These are phyloP conservation scores for Philereme vetulata DNA, from an alignment of 2,888 invertebrate genomes.

Conservation along the genomic window DNA sequence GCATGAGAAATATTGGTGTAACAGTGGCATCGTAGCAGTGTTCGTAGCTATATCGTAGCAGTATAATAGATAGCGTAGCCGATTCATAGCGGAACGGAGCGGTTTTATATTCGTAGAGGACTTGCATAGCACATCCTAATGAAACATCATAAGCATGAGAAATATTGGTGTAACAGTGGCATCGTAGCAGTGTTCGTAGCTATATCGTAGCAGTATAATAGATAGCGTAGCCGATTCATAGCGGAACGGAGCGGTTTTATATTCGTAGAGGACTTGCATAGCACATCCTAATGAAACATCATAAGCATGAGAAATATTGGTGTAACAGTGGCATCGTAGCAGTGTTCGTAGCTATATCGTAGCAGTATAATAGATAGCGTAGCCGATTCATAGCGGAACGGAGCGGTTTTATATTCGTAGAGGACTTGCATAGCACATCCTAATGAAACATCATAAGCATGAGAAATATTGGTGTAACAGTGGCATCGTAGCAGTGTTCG, in stretches of 20 bases:
- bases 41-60: background rate
- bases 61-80: slow-evolving; percentile 3
- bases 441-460: background rate
- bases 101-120: background rate
- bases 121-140: background rate
- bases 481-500: background rate
- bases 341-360: background rate
- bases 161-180: background rate
- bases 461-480: background rate
- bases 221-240: background rate
- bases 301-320: background rate
- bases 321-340: background rate
- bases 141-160: background rate
- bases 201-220: too few species aligned
- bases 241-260: too few species aligned
- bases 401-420: background rate
- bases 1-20: background rate
- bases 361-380: too few species aligned
- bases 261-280: background rate
- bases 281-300: background rate
- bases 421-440: background rate
- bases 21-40: background rate
- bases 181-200: background rate
- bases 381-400: background rate
- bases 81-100: too few species aligned